phyloP scores from a whole-genome alignment of 2,113 vertebrate genomes.

The Anseranas semipalmata region DNA sequence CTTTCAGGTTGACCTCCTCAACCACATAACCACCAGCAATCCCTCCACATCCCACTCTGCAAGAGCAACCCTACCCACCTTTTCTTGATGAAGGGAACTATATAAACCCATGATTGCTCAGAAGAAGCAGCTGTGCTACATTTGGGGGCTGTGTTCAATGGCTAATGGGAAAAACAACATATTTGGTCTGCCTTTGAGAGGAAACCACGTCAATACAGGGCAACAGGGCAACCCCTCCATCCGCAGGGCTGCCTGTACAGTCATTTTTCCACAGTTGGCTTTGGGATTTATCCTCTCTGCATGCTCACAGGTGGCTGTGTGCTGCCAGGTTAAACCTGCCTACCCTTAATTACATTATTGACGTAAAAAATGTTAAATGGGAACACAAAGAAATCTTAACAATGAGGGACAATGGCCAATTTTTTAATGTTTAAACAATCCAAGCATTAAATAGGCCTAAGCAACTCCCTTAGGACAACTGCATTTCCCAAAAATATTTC shows the following conservation, averaged over 20 bases:
- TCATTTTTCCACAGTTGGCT: neutral
- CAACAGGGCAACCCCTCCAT: too few species aligned
- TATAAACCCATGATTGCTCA: neutral
- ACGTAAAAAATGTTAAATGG: accelerated
- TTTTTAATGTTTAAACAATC: neutral
- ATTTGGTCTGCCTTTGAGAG: too few species aligned
- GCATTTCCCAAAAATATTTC: neutral
- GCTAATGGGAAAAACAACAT: neutral
- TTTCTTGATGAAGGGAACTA: too few species aligned
- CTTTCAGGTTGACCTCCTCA: neutral
- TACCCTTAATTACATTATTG: accelerated
- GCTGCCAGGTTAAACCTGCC: neutral
- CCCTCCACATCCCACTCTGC: neutral
- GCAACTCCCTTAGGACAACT: neutral
- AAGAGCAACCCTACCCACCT: accelerated
- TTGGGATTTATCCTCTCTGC: neutral
- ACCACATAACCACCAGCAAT: neutral
- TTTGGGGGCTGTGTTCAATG: accelerated
- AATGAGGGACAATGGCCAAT: neutral
- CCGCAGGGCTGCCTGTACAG: too few species aligned
- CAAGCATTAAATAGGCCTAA: neutral
- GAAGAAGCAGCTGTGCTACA: neutral
- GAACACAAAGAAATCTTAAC: neutral
- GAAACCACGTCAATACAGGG: accelerated
- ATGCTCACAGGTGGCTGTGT: neutral